Percentiles rank a stretch among this genome's conserved stretches.
Conservation (phyloP, 2,888 invertebrate species). For the Agrochola lychnidis region DNA sequence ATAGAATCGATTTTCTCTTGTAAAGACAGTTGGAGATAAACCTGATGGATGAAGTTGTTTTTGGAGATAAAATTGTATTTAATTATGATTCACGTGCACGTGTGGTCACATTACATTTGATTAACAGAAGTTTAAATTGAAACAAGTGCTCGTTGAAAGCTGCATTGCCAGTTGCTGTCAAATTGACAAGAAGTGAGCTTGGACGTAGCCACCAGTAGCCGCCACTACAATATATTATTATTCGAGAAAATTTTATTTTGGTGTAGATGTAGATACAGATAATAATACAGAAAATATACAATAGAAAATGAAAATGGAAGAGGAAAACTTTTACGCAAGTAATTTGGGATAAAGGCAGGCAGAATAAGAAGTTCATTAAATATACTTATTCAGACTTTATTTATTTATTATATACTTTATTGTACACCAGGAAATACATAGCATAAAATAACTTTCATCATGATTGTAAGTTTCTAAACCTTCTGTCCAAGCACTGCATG, state of each 20-base stretch:
- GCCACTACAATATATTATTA: not conserved
- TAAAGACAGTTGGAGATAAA: slow-evolving; percentile 62
- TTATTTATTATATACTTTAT: no score
- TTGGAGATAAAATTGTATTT: slow-evolving; percentile 66
- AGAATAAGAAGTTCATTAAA: not conserved
- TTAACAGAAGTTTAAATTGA: slow-evolving; percentile 12
- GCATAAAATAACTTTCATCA: not conserved
- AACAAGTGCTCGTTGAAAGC: not conserved
- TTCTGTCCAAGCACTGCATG: slow-evolving; percentile 13
- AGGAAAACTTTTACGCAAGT: not conserved
- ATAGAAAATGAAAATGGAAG: not conserved
- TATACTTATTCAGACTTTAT: not conserved
- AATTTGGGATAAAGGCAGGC: not conserved
- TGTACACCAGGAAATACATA: no score
- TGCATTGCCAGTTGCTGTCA: not conserved
- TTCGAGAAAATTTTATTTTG: not conserved
- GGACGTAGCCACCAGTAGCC: no score
- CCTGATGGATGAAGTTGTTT: slow-evolving; percentile 74
- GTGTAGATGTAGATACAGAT: not conserved
- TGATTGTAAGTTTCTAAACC: not conserved
- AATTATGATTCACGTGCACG: slow-evolving; percentile 47
- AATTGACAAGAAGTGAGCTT: not conserved
- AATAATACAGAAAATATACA: not conserved
- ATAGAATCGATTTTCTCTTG: slow-evolving; percentile 24
- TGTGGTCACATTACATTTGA: not conserved